Percentiles rank a stretch among this genome's conserved stretches.
Evolutionary conservation across 2,113 vertebrate species (phyloP).

Genomic region (Macheiramphus alcinus): DNA sequence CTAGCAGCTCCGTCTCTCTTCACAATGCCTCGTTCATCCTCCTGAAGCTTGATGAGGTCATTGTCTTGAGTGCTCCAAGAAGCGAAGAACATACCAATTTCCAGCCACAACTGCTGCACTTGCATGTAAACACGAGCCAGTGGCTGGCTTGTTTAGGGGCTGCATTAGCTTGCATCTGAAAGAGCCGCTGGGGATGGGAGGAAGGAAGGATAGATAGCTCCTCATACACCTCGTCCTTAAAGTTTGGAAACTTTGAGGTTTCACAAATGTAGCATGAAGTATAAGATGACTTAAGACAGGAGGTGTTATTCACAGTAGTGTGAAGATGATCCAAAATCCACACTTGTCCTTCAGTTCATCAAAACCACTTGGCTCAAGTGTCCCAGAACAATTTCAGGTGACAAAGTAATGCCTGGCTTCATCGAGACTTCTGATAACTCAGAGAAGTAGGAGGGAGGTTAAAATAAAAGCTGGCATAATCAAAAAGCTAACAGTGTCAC

Average conservation of each 20-base stretch:
- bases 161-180: accelerated
- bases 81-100: neutral
- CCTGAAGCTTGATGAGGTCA: neutral
- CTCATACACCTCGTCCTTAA: neutral
- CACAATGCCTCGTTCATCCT: neutral
- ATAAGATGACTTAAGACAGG: neutral
- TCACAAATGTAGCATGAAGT: neutral
- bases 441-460: neutral
- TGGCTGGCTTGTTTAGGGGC: neutral
- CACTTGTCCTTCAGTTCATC: neutral
- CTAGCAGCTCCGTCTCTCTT: neutral
- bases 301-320: neutral
- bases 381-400: neutral
- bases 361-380: neutral
- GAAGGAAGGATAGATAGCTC: neutral
- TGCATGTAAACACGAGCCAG: neutral
- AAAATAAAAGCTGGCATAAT: neutral
- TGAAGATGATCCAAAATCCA: neutral
- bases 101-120: neutral
- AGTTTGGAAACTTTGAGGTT: neutral
- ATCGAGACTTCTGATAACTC: neutral
- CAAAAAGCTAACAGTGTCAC: neutral
- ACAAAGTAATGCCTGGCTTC: neutral
- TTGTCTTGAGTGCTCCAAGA: neutral
- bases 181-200: accelerated